Percentiles rank a stretch among this genome's conserved stretches.
Conservation (phyloP, 2,888 invertebrate genomes). For the Tenthredo mesomela region DNA sequence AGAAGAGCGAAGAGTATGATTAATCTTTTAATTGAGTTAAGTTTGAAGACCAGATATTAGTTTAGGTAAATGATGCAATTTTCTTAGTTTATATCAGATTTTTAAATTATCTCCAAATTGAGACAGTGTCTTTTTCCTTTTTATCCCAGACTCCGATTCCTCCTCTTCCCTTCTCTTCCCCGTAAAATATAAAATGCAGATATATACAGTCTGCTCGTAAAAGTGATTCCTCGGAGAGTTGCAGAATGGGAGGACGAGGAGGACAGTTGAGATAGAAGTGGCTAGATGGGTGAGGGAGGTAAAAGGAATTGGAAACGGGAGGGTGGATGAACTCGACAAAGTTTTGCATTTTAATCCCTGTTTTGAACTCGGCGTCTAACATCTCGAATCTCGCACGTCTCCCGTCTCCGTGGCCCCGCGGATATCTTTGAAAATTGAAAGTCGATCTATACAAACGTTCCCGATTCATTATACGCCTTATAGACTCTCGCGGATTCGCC, state of each 20-base stretch:
- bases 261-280: slow-evolving; percentile 13
- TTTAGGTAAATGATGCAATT: background rate
- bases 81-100: background rate
- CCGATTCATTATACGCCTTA: background rate
- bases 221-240: slow-evolving; percentile 19
- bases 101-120: background rate
- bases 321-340: slow-evolving; percentile 8
- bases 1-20: background rate
- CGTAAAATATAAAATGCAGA: slow-evolving; percentile 19
- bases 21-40: background rate
- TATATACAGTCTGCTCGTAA: background rate
- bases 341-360: slow-evolving; percentile 36
- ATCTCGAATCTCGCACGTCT: background rate
- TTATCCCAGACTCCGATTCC: background rate
- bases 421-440: background rate
- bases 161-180: background rate
- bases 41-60: background rate
- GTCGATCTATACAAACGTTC: slow-evolving; percentile 1
- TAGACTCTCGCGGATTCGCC: background rate
- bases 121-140: background rate
- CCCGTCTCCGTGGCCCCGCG: background rate
- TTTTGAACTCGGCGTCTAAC: background rate
- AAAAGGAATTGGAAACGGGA: slow-evolving; percentile 24
- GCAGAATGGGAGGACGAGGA: background rate
- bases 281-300: background rate